phyloP scores from a whole-genome alignment of 2,797 vertebrate species.

The Rhinogobio ventralis region DNA sequence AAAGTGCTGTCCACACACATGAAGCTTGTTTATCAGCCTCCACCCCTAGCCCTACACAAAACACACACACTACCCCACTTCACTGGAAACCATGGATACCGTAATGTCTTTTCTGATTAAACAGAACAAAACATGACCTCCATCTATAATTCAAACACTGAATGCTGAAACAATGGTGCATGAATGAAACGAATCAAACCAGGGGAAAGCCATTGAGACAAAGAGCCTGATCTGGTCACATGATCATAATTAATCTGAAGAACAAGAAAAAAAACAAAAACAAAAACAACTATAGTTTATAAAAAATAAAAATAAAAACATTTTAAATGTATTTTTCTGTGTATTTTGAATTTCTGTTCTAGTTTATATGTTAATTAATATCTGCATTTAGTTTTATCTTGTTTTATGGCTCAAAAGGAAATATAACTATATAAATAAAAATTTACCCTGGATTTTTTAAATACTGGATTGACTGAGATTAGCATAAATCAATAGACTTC shows the following conservation, averaged over 20 bases:
- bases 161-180: slow-evolving; percentile 23
- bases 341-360: neutral
- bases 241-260: neutral
- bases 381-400: neutral
- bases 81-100: slow-evolving; percentile 60
- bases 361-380: neutral
- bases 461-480: neutral
- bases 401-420: neutral
- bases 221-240: neutral
- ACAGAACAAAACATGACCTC: slow-evolving; percentile 54
- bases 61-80: slow-evolving; percentile 48
- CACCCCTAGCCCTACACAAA: slow-evolving; percentile 28
- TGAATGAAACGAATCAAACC: neutral
- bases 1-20: slow-evolving; percentile 57
- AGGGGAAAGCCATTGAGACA: neutral
- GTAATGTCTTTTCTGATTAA: slow-evolving; percentile 37
- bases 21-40: slow-evolving; percentile 56
- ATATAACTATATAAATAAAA: neutral
- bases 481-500: slow-evolving; percentile 1
- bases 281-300: neutral
- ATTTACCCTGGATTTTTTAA: no score
- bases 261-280: no score
- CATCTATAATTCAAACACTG: slow-evolving; percentile 46
- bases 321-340: no score
- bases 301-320: neutral